Evolutionary conservation across 1,140 invertebrate genomes (phyloP), one percentile per base, ranked within the genome.

Genomic region (Trigoniulus corallinus): DNA sequence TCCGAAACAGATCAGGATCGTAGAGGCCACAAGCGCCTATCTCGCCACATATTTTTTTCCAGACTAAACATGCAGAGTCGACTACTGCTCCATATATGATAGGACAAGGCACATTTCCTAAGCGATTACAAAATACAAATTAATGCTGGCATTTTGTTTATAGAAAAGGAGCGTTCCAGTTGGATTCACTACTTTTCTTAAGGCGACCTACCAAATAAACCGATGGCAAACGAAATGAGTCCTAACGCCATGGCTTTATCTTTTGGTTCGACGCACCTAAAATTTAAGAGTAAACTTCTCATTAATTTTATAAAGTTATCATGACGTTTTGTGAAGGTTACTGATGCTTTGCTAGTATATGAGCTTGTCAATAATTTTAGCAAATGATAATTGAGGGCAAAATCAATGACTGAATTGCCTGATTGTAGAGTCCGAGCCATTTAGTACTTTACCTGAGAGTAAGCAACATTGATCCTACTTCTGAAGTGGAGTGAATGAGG

Each of bases 171-270:
- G 25, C 27, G 40, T 37, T 27, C 27, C 3, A 22, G 40, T 34
- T 46, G 26, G 20, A 12, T 42, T 24, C 42, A 23, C 37, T 44
- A 42, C 22, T 26, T 25, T n/a, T 40, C 50, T 41, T 26, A 34
- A 7, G 15, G 15, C 29, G 15, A 34, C 15, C 15, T 34, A 78
- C 87, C 87, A 67, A 92, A 89, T 54, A 92, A 72, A 37, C 87
- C 87, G 57, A 91, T 91, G 46, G 88, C 86, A 68, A 88, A 91
- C 62, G 89, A 85, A 64, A 93, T 88, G 52, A 93, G 76, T 15
- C 88, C 88, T 59, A 93, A 75, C 47, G 88, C 88, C 86, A 92
- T 89, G 29, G 87, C 87, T 67, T 92, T 92, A 64, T 93, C 88
- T 69, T 79, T 75, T 22, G 86, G 85, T 67, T 91, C 84, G 20